Percentiles rank a stretch among this genome's conserved stretches.
Conservation (phyloP, 23 tunicate species). For the Ciona savignyi region DNA sequence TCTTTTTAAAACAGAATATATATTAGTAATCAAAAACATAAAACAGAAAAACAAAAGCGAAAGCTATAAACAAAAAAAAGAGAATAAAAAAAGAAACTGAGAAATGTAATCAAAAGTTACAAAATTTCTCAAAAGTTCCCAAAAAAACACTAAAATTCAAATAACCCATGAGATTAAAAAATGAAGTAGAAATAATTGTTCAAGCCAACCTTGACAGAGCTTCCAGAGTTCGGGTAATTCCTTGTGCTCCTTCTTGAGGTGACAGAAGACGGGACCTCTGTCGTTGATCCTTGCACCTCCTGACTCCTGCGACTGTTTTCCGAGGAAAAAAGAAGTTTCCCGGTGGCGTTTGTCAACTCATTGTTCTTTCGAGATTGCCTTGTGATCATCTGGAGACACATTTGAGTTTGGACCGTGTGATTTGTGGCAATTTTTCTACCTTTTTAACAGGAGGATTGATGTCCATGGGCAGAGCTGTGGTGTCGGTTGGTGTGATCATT, state of each 20-base stretch:
- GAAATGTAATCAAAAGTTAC: no score
- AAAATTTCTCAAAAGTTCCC: no score
- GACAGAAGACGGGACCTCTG: constrained; percentile 2
- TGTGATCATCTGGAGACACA: constrained; percentile 56
- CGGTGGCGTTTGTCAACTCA: constrained; percentile 40
- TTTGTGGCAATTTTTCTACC: no score
- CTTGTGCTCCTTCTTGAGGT: constrained; percentile 54
- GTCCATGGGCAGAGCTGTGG: constrained; percentile 38
- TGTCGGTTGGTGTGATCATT: constrained; percentile 58
- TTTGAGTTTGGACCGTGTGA: no score
- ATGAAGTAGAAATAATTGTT: no score
- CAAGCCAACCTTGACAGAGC: constrained; percentile 52
- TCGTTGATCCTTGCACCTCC: constrained; percentile 6
- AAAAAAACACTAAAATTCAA: no score
- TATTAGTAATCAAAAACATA: no score
- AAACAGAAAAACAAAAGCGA: no score
- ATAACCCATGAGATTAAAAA: no score
- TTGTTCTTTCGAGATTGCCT: constrained; percentile 57
- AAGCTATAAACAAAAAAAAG: no score
- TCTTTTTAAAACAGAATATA: no score
- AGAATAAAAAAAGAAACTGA: no score
- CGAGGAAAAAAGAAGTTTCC: constrained; percentile 71
- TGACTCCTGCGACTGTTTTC: constrained; percentile 53
- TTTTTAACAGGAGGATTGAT: constrained; percentile 56
- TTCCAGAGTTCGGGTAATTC: constrained; percentile 46